Evolutionary conservation across 1,140 invertebrate genomes (phyloP), one percentile per base, ranked within the genome.

Genomic region (Drosophila triauraria): DNA sequence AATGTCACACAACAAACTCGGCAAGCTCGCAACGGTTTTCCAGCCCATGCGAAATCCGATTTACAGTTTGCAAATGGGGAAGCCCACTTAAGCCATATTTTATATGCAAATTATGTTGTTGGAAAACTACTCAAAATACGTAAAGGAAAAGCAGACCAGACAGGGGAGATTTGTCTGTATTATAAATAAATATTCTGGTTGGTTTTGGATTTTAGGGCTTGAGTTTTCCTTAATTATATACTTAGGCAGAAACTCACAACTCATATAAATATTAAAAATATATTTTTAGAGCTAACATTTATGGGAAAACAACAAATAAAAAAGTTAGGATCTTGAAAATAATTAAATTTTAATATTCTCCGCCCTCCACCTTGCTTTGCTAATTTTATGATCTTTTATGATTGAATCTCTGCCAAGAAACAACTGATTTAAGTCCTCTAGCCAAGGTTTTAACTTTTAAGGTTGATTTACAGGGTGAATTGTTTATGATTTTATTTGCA

Each of bases 1-100:
- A 71, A 84, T 87, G 82, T 84, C 84, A 74, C 84, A 88, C 67
- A 83, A 68, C 76, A 64, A 61, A 65, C 35, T 57, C 32, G 32
- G 32, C 23, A 42, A 43, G 51, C 75, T 76, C 38, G 20, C 67
- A 78, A 75, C 63, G 47, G 62, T 25, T 68, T 68, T 69, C 51
- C 72, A 60, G 27, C 51, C 59, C 63, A 68, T 77, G 81, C 80
- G 82, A 77, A 70, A 68, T 61, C 43, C 27, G 61, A 54, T 80
- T 68, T 46, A 53, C 62, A 40, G 64, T 58, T 76, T 47, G 47
- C 38, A 46, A 56, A n/a, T 32, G 56, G 50, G 38, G 71, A 53
- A 53, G 71, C 35, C 50, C 42, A 54, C 51, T 54, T 54, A 38
- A 5, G 51, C 32, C 20, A 38, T 40, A 56, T 40, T 56, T 56